Evolutionary conservation across 2,797 vertebrate genomes (phyloP), one percentile per base, ranked within the genome.

Genomic region (Notolepis coatsorum): DNA sequence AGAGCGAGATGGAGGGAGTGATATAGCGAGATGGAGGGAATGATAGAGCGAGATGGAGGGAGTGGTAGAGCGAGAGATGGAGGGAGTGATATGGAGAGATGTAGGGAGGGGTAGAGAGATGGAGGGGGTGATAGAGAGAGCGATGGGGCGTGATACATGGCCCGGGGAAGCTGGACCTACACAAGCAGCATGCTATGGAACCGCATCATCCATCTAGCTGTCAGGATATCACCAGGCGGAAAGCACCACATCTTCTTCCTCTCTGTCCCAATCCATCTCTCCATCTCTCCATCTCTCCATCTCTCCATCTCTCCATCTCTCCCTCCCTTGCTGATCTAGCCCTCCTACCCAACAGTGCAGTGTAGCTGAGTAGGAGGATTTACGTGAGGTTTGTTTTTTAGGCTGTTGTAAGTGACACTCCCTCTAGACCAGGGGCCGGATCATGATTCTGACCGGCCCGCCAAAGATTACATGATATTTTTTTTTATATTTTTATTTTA

Each of bases 141-240:
- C 15, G 51, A 24, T 49, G 65, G 23, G 62, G 54, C 54, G 28
- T 61, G 39, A n/a, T n/a, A n/a, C n/a, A n/a, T n/a, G n/a, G n/a
- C n/a, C n/a, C 21, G 62, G 7, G 25, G 52, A 61, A 61, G 61
- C 47, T 65, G 59, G 54, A 75, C 59, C 33, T 9, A 49, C 56
- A 47, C 54, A 65, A 59, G 61, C 61, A 59, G 48, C 54, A 65
- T 58, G 61, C 61, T 3, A 51, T 23, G 0, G 61, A 59, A 46
- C 58, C 31, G 3, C 47, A 42, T 70, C 79, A 85, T 87, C 78
- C 65, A 67, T 86, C 79, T 76, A 61, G 31, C 73, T 86, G 84
- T 79, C 78, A 77, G 46, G 49, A 20, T 52, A 79, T 69, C 77
- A 52, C 61, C 68, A 41, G 79, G 75, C 39, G 47, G 68, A 81